Evolutionary conservation across 1,140 invertebrate genomes (phyloP), one percentile per base, ranked within the genome.

Genomic region (Danaus plexippus): DNA sequence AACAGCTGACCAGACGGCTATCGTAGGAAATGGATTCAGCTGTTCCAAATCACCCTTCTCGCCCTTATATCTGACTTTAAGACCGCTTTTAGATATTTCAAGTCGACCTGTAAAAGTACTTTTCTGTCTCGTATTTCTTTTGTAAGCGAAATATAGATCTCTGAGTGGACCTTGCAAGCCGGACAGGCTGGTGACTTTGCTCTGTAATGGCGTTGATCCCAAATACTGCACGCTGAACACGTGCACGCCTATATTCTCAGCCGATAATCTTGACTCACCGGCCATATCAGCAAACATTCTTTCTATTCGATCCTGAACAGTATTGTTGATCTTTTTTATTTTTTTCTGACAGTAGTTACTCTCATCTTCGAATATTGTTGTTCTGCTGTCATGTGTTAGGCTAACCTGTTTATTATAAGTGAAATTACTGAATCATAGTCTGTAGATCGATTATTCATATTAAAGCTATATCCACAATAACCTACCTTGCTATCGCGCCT

Each of bases 1-100:
- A 2, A 95, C 92, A 0, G 93, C 93, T 12, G 95, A 96, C 95
- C 95, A 97, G 1, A 96, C 95, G 0, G 95, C 95, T 78, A 97
- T 97, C 11, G 94, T 93, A 9, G 94, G 92, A 73, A 96, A 97
- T 2, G 95, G 93, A 70, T 94, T 94, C 13, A 93, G 85, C 72
- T 91, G 89, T 61, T 88, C 87, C 50, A 87, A 61, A 50, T 89
- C 82, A 49, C 87, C 88, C 73, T 89, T 87, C 40, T 89, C 84
- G 45, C 89, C 88, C 77, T 88, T 85, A 69, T 91, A 90, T 67
- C 88, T 77, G 2, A 93, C 89, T 79, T 90, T 90, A 9, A 94
- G 75, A 13, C 93, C 93, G 18, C 86, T 88, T 61, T 89, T 89
- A 43, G 92, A 92, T 60, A 94, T 94, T 75, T 94, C 92, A 72